phyloP scores from a whole-genome alignment of 1,140 invertebrate genomes.

The Oryctes rhinoceros region DNA sequence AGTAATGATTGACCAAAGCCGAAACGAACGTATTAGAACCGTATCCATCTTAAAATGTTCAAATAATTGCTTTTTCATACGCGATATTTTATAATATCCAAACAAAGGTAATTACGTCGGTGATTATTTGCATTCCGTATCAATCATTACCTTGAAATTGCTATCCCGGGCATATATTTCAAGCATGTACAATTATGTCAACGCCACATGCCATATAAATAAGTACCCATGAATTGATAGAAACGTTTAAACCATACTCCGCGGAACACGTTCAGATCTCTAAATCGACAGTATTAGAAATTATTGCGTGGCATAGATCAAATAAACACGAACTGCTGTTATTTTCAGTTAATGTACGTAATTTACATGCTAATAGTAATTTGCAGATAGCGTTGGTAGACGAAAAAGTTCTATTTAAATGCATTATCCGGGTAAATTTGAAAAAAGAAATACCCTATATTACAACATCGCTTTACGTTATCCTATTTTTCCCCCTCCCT shows the following conservation, averaged over 20 bases:
- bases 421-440: too few relatives aligned
- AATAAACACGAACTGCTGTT: not conserved
- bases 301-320: not conserved
- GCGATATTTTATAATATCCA: too few relatives aligned
- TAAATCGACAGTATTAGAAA: not conserved
- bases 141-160: conserved; percentile 10
- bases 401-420: too few relatives aligned
- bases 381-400: too few relatives aligned
- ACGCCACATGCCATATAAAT: conserved; percentile 4
- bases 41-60: too few relatives aligned
- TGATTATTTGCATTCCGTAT: not conserved
- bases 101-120: too few relatives aligned
- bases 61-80: too few relatives aligned
- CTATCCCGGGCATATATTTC: not conserved
- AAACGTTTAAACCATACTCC: not conserved
- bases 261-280: not conserved
- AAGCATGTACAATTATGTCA: conserved; percentile 2
- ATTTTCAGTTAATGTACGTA: not conserved
- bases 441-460: too few relatives aligned
- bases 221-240: conserved; percentile 6
- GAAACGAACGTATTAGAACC: too few relatives aligned
- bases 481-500: not conserved
- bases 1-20: too few relatives aligned
- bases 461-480: too few relatives aligned
- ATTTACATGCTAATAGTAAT: too few relatives aligned